A percentile compares a stretch with the other conserved stretches of the same genome.
Conservation (phyloP, 2,797 vertebrate genomes). For the Ctenochaetus hawaiiensis region DNA sequence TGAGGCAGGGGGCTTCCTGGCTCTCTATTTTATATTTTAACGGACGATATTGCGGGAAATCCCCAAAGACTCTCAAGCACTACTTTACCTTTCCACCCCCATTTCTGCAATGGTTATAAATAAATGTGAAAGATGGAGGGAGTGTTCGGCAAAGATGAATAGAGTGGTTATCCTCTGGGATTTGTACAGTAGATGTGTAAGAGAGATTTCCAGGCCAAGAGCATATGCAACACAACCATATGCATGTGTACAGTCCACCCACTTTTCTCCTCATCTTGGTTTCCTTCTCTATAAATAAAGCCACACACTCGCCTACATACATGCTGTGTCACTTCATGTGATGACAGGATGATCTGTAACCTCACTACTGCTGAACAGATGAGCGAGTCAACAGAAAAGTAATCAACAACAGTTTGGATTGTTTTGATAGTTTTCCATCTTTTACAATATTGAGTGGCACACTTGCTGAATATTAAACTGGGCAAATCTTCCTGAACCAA, state of each 20-base stretch:
- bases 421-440: background rate
- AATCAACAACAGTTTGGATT: background rate
- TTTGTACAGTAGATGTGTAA: constrained; percentile 46
- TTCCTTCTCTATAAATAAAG: constrained; percentile 25
- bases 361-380: background rate
- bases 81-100: constrained; percentile 53
- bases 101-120: constrained; percentile 54
- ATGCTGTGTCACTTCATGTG: background rate
- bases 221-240: background rate
- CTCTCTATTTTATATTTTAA: constrained; percentile 59
- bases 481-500: background rate
- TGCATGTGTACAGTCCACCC: constrained; percentile 6
- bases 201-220: constrained; percentile 39
- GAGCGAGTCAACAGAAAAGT: fast-evolving
- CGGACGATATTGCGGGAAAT: constrained; percentile 63
- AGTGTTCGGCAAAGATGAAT: constrained; percentile 13
- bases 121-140: constrained; percentile 49
- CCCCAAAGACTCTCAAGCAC: constrained; percentile 48
- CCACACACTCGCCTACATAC: background rate
- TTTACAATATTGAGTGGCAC: background rate
- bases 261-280: background rate
- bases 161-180: constrained; percentile 37
- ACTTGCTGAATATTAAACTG: background rate
- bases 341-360: constrained; percentile 1
- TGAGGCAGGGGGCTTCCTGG: constrained; percentile 16